Conservation (phyloP, 1,140 invertebrate genomes). For the Paraescarpia echinospica region DNA sequence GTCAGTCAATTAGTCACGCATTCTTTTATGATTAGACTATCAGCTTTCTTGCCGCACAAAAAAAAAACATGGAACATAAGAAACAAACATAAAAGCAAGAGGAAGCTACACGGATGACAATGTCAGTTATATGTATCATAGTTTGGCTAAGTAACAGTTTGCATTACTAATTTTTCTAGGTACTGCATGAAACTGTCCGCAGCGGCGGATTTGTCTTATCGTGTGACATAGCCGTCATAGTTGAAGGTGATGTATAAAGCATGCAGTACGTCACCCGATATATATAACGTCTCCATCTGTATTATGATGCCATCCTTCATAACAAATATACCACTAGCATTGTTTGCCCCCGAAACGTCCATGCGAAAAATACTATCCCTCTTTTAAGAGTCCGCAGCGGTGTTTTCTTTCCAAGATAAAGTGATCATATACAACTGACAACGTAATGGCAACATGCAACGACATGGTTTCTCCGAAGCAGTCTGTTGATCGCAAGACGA, state of each 20-base stretch:
- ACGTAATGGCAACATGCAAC: background rate
- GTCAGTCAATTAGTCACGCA: conserved; percentile 33
- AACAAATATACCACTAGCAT: background rate
- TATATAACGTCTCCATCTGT: background rate
- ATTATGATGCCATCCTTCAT: too few species aligned
- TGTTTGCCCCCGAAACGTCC: too few species aligned
- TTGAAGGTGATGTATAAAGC: background rate
- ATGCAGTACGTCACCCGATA: background rate
- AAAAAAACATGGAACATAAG: background rate
- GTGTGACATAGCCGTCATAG: background rate
- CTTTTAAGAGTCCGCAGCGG: too few species aligned
- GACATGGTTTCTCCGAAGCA: background rate
- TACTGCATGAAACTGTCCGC: background rate
- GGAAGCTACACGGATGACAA: background rate
- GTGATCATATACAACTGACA: background rate
- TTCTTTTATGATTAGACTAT: background rate
- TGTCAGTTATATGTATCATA: background rate
- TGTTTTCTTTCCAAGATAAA: too few species aligned
- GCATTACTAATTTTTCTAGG: too few species aligned
- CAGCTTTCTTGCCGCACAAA: background rate
- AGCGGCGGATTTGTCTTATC: background rate
- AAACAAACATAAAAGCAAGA: background rate
- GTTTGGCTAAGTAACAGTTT: background rate
- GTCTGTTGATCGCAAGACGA: background rate
- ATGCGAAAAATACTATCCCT: too few species aligned